Evolutionary conservation across 2,113 vertebrate genomes (phyloP).

Genomic region (Datnioides undecimradiatus): DNA sequence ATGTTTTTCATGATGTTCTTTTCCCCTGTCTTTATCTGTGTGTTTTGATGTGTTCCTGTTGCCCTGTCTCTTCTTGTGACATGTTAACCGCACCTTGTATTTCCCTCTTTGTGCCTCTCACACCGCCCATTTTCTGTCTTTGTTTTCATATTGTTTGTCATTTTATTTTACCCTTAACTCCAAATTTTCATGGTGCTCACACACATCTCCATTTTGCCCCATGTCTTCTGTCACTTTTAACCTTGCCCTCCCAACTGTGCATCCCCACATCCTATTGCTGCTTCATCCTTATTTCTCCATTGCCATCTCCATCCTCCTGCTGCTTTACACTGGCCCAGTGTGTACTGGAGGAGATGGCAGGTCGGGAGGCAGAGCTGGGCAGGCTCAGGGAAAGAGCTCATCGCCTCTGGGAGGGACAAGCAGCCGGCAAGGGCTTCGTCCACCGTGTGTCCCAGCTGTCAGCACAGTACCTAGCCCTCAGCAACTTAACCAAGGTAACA

Average conservation of each 20-base stretch:
- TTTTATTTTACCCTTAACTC: conserved; percentile 36
- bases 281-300: conserved; percentile 37
- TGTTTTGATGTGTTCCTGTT: conserved; percentile 49
- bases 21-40: conserved; percentile 36
- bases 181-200: conserved; percentile 31
- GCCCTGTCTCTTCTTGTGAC: conserved; percentile 38
- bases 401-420: conserved; percentile 95
- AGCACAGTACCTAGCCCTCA: conserved; percentile 94
- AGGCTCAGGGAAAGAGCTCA: conserved; percentile 95
- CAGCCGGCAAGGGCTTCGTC: conserved; percentile 95
- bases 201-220: conserved; percentile 20
- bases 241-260: conserved; percentile 8
- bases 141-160: conserved; percentile 25
- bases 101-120: conserved; percentile 20
- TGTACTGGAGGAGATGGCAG: conserved; percentile 95
- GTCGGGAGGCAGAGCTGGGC: conserved; percentile 91
- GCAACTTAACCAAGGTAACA: conserved; percentile 97
- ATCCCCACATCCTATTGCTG: conserved; percentile 25
- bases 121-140: conserved; percentile 14
- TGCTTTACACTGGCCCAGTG: conserved; percentile 86
- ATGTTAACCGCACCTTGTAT: conserved; percentile 41
- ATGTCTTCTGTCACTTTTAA: conserved; percentile 36
- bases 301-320: conserved; percentile 43
- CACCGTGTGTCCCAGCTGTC: conserved; percentile 97
- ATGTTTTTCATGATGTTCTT: conserved; percentile 38